Evolutionary conservation across 2,797 vertebrate genomes (phyloP).

Genomic region (Babyrousa celebensis): DNA sequence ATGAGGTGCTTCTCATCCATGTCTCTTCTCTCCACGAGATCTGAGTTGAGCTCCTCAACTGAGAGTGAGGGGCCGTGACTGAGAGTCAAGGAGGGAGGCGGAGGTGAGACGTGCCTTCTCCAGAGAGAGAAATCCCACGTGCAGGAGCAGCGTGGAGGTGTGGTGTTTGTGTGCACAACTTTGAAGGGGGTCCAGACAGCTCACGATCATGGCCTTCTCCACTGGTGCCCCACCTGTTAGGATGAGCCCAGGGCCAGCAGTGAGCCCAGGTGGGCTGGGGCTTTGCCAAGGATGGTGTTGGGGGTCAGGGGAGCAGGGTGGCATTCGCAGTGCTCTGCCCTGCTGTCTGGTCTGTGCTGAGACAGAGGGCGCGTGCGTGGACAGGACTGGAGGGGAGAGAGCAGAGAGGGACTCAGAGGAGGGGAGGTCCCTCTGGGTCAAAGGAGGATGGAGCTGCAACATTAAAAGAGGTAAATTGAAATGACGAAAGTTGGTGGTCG

Average conservation of each 20-base stretch:
- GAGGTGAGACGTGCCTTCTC: background rate
- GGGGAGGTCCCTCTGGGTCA: background rate
- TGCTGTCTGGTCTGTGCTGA: background rate
- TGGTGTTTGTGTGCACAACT: background rate
- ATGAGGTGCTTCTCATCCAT: too few relatives aligned
- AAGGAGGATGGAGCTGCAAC: background rate
- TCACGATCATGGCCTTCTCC: background rate
- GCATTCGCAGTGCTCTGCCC: too few relatives aligned
- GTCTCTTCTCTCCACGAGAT: too few relatives aligned
- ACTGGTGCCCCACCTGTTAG: accelerated
- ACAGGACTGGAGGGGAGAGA: background rate
- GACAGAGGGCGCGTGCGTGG: background rate
- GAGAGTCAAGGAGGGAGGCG: background rate
- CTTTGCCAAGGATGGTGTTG: too few relatives aligned
- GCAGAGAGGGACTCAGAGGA: background rate
- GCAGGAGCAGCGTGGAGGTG: background rate
- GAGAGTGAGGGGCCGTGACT: background rate
- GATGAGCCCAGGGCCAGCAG: background rate
- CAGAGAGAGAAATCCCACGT: background rate
- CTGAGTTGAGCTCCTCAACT: too few relatives aligned
- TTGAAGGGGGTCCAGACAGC: background rate
- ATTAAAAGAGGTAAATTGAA: background rate
- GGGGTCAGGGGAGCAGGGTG: background rate
- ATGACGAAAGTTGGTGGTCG: background rate
- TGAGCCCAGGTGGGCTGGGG: too few relatives aligned